A percentile compares a stretch with the other conserved stretches of the same genome.
Evolutionary conservation across 1,140 invertebrate species (phyloP).

Genomic region (Aethina tumida): DNA sequence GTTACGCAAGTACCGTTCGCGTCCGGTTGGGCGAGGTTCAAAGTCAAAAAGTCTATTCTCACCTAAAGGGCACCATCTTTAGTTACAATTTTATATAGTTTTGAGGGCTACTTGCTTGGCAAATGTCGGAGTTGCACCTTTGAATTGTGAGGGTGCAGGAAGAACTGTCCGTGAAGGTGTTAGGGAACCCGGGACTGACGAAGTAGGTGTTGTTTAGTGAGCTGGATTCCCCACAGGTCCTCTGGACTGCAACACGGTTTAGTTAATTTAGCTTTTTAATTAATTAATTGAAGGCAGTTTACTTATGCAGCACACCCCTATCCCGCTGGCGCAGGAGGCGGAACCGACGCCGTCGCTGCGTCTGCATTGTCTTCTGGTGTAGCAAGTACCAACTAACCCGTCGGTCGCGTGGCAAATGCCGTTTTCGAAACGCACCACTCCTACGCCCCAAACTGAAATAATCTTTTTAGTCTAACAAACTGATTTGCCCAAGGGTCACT

Average conservation of each 20-base stretch:
- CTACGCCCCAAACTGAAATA: conserved; percentile 27
- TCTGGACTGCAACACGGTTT: conserved; percentile 56
- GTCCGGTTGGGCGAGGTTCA: conserved; percentile 61
- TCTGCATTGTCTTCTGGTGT: conserved; percentile 59
- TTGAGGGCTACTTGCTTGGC: conserved; percentile 60
- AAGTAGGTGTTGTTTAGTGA: conserved; percentile 76
- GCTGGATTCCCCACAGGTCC: conserved; percentile 55
- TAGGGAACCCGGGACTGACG: conserved; percentile 61
- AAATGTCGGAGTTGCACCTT: conserved; percentile 57
- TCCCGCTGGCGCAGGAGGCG: conserved; percentile 56
- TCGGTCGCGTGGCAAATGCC: conserved; percentile 50
- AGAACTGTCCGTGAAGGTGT: conserved; percentile 52
- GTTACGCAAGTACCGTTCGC: conserved; percentile 58
- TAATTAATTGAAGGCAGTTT: conserved; percentile 45
- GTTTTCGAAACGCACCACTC: conserved; percentile 60
- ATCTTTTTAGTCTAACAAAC: not conserved
- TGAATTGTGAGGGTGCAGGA: conserved; percentile 58
- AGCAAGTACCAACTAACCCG: conserved; percentile 60
- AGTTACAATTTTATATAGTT: too few relatives aligned
- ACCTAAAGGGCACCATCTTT: too few relatives aligned
- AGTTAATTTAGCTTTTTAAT: too few relatives aligned
- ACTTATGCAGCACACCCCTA: conserved; percentile 68
- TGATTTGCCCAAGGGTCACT: too few relatives aligned
- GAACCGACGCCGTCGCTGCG: conserved; percentile 57
- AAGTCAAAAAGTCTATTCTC: conserved; percentile 66